Conservation (phyloP, 2,113 vertebrate genomes). For the Varanus komodoensis region DNA sequence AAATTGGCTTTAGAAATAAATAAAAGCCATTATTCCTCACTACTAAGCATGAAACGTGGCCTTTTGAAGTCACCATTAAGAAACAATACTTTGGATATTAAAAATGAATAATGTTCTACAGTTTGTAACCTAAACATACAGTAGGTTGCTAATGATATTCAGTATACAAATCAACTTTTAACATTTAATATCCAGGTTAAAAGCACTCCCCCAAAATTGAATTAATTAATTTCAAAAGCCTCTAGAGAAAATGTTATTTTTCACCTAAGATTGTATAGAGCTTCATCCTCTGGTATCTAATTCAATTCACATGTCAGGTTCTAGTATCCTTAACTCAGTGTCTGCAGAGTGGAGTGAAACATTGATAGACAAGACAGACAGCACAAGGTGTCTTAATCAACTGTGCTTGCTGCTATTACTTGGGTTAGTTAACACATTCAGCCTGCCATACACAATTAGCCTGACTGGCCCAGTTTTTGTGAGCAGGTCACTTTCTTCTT, state of each 20-base stretch:
- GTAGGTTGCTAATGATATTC: constrained; percentile 14
- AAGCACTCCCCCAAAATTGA: background rate
- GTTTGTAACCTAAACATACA: constrained; percentile 30
- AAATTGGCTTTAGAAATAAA: constrained; percentile 51
- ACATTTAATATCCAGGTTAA: constrained; percentile 44
- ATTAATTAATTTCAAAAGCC: constrained; percentile 35
- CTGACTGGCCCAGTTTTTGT: background rate
- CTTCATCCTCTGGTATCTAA: background rate
- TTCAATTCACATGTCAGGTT: background rate
- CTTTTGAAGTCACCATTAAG: constrained; percentile 50
- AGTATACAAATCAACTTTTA: constrained; percentile 43
- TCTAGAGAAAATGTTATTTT: constrained; percentile 22
- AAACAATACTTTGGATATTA: constrained; percentile 48
- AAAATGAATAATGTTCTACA: constrained; percentile 54
- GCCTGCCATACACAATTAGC: constrained; percentile 13
- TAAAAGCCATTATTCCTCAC: constrained; percentile 63
- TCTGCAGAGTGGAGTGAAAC: constrained; percentile 13
- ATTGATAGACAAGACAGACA: background rate
- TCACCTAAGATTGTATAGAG: constrained; percentile 6
- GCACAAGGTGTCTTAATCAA: background rate
- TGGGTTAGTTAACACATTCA: constrained; percentile 38
- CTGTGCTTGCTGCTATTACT: constrained; percentile 19
- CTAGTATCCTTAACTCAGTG: background rate
- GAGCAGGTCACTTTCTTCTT: too few species aligned
- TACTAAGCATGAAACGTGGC: constrained; percentile 45